Evolutionary conservation across 2,113 vertebrate species (phyloP).

Genomic region (Beaufortia kweichowensis): DNA sequence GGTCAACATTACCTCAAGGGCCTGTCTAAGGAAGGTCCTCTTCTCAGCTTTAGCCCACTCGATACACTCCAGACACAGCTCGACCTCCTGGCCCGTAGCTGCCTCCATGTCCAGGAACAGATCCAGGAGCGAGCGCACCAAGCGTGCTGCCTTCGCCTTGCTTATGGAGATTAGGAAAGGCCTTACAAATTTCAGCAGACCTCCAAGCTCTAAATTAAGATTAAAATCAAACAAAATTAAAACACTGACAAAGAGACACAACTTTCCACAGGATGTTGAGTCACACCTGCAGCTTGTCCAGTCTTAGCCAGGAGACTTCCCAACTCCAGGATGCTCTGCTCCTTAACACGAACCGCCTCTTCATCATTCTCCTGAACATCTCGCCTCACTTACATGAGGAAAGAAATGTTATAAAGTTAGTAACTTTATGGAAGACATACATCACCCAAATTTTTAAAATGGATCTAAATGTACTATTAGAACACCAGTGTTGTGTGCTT

Average conservation of each 20-base stretch:
- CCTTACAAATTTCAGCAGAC: conserved; percentile 95
- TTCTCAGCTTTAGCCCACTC: conserved; percentile 99
- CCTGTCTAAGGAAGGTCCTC: conserved; percentile 96
- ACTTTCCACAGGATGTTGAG: neutral
- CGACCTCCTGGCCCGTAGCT: conserved; percentile 97
- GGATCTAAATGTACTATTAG: too few relatives aligned
- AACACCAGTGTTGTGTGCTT: too few relatives aligned
- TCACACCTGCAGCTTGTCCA: conserved; percentile 93
- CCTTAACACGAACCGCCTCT: conserved; percentile 95
- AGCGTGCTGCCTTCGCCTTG: conserved; percentile 88
- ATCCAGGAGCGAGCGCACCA: conserved; percentile 94
- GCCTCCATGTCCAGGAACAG: conserved; percentile 99
- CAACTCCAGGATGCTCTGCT: conserved; percentile 98
- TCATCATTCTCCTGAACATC: conserved; percentile 97
- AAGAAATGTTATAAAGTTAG: neutral
- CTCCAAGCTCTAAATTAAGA: conserved; percentile 84
- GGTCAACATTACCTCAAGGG: conserved; percentile 83
- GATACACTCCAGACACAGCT: conserved; percentile 97
- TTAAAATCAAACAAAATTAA: neutral
- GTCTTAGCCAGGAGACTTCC: conserved; percentile 94
- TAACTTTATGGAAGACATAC: rapidly evolving
- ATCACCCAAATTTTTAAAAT: too few relatives aligned
- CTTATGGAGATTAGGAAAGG: conserved; percentile 97
- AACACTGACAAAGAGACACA: neutral
- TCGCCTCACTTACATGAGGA: conserved; percentile 83